A percentile compares a stretch with the other conserved stretches of the same genome.
phyloP scores from a whole-genome alignment of 2,113 vertebrate species.

The Cricetomys ansorgei region DNA sequence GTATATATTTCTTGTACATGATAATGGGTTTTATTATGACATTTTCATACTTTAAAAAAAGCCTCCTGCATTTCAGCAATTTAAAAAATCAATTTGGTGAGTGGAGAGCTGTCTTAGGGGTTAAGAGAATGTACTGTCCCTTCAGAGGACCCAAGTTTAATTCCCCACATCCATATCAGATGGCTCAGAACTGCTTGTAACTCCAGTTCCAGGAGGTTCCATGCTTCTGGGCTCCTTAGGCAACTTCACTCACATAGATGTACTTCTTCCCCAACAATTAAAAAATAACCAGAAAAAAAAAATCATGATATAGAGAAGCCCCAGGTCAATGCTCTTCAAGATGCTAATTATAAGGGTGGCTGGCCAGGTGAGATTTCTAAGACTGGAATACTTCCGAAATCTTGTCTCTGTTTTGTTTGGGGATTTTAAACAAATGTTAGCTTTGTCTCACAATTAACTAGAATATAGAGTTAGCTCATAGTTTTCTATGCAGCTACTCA shows the following conservation, averaged over 20 bases:
- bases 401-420: constrained; percentile 40
- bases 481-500: neutral
- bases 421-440: constrained; percentile 40
- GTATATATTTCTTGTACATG: neutral
- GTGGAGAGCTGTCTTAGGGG: neutral
- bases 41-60: neutral
- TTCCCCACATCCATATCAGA: neutral
- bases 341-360: neutral
- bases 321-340: constrained; percentile 39
- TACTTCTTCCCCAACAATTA: neutral
- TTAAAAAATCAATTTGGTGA: neutral
- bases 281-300: neutral
- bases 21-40: neutral
- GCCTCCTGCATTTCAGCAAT: constrained; percentile 43
- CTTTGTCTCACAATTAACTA: constrained; percentile 28
- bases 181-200: neutral
- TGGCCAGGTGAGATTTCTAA: constrained; percentile 25
- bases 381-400: constrained; percentile 13
- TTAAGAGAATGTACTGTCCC: neutral
- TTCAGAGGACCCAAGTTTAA: neutral
- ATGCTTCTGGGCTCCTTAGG: neutral
- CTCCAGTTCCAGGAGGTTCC: no score
- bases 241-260: neutral
- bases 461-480: constrained; percentile 27
- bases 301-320: neutral